Conservation (phyloP, 1,140 invertebrate genomes). For the Battus philenor region DNA sequence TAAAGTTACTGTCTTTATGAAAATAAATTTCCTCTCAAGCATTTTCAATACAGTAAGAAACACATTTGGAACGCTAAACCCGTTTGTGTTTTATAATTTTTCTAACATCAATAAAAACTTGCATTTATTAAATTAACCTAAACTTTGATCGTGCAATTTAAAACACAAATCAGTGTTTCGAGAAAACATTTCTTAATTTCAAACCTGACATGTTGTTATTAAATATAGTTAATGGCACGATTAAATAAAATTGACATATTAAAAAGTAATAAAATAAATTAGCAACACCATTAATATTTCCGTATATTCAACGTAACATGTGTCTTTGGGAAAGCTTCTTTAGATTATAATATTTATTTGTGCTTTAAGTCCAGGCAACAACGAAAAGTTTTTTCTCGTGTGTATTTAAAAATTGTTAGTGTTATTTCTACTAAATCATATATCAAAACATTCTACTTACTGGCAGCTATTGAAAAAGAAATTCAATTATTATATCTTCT, state of each 20-base stretch:
- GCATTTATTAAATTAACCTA: constrained; percentile 15
- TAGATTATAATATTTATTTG: constrained; percentile 15
- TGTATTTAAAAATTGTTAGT: too few species aligned
- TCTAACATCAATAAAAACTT: constrained; percentile 10
- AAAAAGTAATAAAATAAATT: constrained; percentile 15
- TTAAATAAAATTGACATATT: constrained; percentile 15
- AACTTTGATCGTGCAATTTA: neutral
- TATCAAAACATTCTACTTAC: too few species aligned
- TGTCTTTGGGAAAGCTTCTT: constrained; percentile 11
- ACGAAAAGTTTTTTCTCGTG: too few species aligned
- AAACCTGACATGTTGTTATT: constrained; percentile 1
- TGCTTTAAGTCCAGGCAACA: too few species aligned
- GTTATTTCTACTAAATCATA: too few species aligned
- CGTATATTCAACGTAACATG: too few species aligned
- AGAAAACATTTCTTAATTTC: constrained; percentile 16
- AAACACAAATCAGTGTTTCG: constrained; percentile 1
- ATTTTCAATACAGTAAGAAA: neutral
- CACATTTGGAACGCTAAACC: constrained; percentile 11
- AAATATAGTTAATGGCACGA: constrained; percentile 11
- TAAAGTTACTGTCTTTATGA: too few species aligned
- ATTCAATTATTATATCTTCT: too few species aligned
- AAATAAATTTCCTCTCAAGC: too few species aligned
- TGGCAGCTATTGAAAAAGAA: too few species aligned
- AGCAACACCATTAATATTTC: constrained; percentile 10
- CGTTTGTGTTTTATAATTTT: constrained; percentile 7